Evolutionary conservation across 1,140 invertebrate species (phyloP).

Genomic region (Lasaia peninsularis): DNA sequence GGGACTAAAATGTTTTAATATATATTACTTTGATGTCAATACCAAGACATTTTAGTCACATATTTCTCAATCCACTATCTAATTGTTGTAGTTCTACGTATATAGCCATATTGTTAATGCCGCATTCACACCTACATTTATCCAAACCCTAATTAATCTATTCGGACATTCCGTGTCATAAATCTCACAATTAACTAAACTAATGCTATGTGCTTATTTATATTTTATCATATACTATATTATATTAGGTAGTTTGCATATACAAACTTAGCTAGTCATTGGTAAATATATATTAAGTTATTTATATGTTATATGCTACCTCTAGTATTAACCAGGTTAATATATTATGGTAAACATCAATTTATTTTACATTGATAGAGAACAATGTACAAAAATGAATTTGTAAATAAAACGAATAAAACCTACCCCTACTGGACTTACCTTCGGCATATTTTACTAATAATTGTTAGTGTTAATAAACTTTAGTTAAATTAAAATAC

Average conservation of each 20-base stretch:
- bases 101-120: slow-evolving; percentile 3
- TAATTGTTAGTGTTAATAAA: no score
- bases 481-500: no score
- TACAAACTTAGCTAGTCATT: neutral
- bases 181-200: neutral
- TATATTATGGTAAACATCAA: neutral
- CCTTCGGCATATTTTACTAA: no score
- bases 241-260: neutral
- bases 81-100: neutral
- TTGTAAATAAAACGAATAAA: no score
- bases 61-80: neutral
- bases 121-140: slow-evolving; percentile 23
- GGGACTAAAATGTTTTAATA: neutral
- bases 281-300: neutral
- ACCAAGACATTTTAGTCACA: neutral
- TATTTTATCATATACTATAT: neutral
- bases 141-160: slow-evolving; percentile 5
- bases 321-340: neutral
- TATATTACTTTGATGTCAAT: neutral
- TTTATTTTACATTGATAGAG: neutral
- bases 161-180: neutral
- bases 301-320: neutral
- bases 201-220: neutral
- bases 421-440: no score
- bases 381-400: no score